Percentiles rank a stretch among this genome's conserved stretches.
These are phyloP conservation scores for Tympanoctomys barrerae DNA, from an alignment of 2,797 vertebrate genomes.

Conservation along the genomic window DNA sequence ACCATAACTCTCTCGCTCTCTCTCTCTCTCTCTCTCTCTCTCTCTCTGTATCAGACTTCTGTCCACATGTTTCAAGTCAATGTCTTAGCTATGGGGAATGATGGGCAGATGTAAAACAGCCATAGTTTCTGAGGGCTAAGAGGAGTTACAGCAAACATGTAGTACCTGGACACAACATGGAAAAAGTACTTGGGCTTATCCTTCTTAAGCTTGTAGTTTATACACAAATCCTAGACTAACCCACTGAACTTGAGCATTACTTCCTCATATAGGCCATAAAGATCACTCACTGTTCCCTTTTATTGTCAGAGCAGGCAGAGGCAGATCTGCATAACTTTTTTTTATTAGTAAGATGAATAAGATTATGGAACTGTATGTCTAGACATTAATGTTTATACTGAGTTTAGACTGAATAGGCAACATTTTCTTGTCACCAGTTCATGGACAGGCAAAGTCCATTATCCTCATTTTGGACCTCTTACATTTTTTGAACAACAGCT, in stretches of 20 bases:
- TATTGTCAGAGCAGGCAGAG: not conserved
- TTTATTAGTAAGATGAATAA: not conserved
- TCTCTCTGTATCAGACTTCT: too few species aligned
- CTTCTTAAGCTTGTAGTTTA: not conserved
- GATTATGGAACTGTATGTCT: not conserved
- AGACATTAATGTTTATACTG: not conserved
- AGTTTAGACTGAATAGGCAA: not conserved
- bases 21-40: too few species aligned
- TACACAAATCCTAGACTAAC: not conserved
- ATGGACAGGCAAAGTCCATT: not conserved
- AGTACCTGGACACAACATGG: accelerated
- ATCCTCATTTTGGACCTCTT: not conserved
- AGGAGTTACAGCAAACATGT: accelerated
- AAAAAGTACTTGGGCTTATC: too few species aligned
- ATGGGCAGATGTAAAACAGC: accelerated
- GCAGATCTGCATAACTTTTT: accelerated
- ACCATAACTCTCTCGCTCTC: not conserved
- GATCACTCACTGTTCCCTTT: accelerated
- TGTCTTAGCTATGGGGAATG: not conserved
- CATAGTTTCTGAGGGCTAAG: accelerated
- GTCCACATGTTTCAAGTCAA: too few species aligned
- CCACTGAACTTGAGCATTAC: accelerated
- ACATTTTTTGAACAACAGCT: not conserved
- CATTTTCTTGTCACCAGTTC: not conserved
- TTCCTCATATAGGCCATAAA: too few species aligned